Evolutionary conservation across 2,113 vertebrate genomes (phyloP).

Genomic region (Laticauda laticaudata): DNA sequence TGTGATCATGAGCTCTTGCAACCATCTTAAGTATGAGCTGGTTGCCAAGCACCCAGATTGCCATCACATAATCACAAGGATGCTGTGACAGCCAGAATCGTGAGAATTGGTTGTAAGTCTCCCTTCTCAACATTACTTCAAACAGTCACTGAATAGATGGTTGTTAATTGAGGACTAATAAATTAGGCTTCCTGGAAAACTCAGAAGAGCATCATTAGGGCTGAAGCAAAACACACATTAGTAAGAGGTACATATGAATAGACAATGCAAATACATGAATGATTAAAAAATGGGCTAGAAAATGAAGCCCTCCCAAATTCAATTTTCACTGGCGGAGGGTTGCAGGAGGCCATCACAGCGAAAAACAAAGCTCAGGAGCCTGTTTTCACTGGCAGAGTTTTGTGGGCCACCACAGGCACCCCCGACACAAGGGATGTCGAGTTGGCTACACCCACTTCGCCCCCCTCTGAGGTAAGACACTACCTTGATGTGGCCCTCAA

Average conservation of each 20-base stretch:
- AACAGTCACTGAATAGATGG: not conserved
- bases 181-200: not conserved
- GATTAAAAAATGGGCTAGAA: not conserved
- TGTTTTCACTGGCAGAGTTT: too few relatives aligned
- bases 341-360: too few relatives aligned
- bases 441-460: too few relatives aligned
- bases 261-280: not conserved
- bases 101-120: not conserved
- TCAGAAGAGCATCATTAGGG: not conserved
- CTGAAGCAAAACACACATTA: not conserved
- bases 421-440: too few relatives aligned
- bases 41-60: not conserved
- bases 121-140: not conserved
- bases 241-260: not conserved
- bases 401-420: too few relatives aligned
- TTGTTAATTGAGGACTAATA: not conserved
- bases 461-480: too few relatives aligned
- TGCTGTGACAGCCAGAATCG: not conserved
- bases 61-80: not conserved
- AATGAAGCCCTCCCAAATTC: not conserved
- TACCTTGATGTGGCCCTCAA: too few relatives aligned
- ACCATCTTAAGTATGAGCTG: not conserved
- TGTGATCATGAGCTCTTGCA: not conserved
- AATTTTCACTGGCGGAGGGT: too few relatives aligned
- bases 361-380: too few relatives aligned